These are phyloP conservation scores for Trissolcus basalis DNA, from an alignment of 1,140 invertebrate genomes.

Conservation along the genomic window DNA sequence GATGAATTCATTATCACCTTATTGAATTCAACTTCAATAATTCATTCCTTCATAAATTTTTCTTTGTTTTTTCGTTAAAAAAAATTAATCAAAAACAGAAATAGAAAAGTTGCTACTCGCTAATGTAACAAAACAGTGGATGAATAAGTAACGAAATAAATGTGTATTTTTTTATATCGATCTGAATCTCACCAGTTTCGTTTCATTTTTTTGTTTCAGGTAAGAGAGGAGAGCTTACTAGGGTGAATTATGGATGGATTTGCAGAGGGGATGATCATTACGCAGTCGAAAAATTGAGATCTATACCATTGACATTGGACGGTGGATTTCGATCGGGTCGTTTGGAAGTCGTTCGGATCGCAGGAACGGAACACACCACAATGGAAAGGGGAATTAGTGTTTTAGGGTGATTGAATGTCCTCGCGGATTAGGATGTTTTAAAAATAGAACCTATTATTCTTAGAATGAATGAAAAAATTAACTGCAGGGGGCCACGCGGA, in stretches of 20 bases:
- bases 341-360: conserved; percentile 17
- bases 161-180: neutral
- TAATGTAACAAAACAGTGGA: too few relatives aligned
- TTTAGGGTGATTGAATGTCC: conserved; percentile 18
- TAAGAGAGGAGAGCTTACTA: conserved; percentile 19
- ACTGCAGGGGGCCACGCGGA: too few relatives aligned
- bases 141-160: too few relatives aligned
- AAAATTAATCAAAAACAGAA: too few relatives aligned
- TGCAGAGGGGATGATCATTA: conserved; percentile 43
- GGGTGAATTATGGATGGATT: conserved; percentile 43
- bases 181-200: neutral
- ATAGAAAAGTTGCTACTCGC: too few relatives aligned
- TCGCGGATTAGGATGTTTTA: conserved; percentile 10
- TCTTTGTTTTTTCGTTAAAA: neutral
- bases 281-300: conserved; percentile 47
- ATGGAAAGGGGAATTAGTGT: conserved; percentile 4
- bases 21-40: neutral
- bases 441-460: too few relatives aligned
- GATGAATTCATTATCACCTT: neutral
- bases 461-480: too few relatives aligned
- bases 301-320: conserved; percentile 21
- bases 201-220: conserved; percentile 41
- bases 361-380: conserved; percentile 5
- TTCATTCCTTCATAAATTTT: neutral
- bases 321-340: conserved; percentile 22